These are phyloP conservation scores for Apamea crenata DNA, from an alignment of 2,888 invertebrate species.

Conservation along the genomic window DNA sequence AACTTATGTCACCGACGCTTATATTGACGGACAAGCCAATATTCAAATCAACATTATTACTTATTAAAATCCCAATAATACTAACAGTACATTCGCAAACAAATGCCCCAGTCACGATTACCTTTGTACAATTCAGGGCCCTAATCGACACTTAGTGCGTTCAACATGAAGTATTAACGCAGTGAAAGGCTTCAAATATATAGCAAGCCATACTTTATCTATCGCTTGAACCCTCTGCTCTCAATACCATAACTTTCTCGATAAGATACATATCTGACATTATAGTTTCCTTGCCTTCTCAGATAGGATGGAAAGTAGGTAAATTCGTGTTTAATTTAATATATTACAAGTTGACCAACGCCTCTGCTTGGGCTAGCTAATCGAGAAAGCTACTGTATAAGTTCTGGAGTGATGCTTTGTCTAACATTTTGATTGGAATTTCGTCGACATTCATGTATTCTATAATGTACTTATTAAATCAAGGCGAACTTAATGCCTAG, in stretches of 20 bases:
- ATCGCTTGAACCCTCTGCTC: slow-evolving; percentile 57
- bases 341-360: slow-evolving; percentile 39
- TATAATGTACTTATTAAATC: neutral
- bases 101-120: slow-evolving; percentile 54
- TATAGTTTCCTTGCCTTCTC: slow-evolving; percentile 58
- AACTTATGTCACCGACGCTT: neutral
- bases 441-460: neutral
- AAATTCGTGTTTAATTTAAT: slow-evolving; percentile 59
- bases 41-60: slow-evolving; percentile 5
- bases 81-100: slow-evolving; percentile 39
- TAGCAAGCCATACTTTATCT: slow-evolving; percentile 50
- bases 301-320: slow-evolving; percentile 58
- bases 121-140: slow-evolving; percentile 51
- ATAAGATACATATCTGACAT: slow-evolving; percentile 64
- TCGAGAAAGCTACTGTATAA: slow-evolving; percentile 37
- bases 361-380: slow-evolving; percentile 28
- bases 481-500: neutral
- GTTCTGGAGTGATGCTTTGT: slow-evolving; percentile 8
- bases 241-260: slow-evolving; percentile 66
- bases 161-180: slow-evolving; percentile 45
- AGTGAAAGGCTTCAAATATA: slow-evolving; percentile 63
- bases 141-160: slow-evolving; percentile 62
- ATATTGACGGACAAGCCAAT: slow-evolving; percentile 7
- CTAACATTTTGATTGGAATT: neutral
- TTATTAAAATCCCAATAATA: slow-evolving; percentile 26